These are phyloP conservation scores for Apotomis turbidana DNA, from an alignment of 2,888 invertebrate species.

Conservation along the genomic window DNA sequence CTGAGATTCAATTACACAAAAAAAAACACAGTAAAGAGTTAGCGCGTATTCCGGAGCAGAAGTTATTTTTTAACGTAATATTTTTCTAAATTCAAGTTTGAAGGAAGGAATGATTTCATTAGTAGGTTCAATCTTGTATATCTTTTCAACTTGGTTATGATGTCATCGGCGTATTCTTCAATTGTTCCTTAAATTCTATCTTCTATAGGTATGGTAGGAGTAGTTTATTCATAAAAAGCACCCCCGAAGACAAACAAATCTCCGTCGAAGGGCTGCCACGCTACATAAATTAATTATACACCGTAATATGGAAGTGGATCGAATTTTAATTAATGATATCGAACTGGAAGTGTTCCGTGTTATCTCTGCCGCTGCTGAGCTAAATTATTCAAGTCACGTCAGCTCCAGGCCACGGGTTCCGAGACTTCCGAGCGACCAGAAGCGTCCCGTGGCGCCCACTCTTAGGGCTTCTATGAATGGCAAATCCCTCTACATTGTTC, in stretches of 20 bases:
- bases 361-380: constrained; percentile 52
- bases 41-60: background rate
- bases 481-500: constrained; percentile 62
- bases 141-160: too few relatives aligned
- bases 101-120: too few relatives aligned
- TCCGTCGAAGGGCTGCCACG: constrained; percentile 29
- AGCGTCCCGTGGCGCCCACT: constrained; percentile 43
- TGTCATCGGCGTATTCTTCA: too few relatives aligned
- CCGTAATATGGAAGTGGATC: constrained; percentile 57
- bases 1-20: background rate
- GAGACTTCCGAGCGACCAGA: constrained; percentile 46
- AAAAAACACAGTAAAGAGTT: background rate
- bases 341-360: constrained; percentile 57
- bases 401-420: constrained; percentile 51
- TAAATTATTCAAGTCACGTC: constrained; percentile 70
- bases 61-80: background rate
- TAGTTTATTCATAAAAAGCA: background rate
- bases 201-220: too few relatives aligned
- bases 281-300: constrained; percentile 47
- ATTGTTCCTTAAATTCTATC: too few relatives aligned
- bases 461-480: constrained; percentile 57
- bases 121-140: too few relatives aligned
- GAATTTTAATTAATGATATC: constrained; percentile 69
- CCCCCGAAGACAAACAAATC: constrained; percentile 15
- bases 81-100: too few relatives aligned